Conservation (phyloP, 92 coral and sea anemone species). For the Anthopleura xanthogrammica region DNA sequence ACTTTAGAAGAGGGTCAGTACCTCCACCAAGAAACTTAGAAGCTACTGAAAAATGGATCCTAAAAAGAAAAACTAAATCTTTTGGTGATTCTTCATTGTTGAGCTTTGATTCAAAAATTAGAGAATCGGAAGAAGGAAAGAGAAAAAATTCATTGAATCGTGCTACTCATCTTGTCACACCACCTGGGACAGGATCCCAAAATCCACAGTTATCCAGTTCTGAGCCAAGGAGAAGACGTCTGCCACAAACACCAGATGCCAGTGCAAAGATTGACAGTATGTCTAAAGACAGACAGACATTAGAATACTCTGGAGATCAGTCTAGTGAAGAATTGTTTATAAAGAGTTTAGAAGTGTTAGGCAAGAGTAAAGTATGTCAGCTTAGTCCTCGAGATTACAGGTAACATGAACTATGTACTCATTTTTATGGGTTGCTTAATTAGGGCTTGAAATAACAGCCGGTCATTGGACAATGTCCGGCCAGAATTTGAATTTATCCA, state of each 20-base stretch:
- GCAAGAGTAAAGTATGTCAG: slow-evolving; percentile 14
- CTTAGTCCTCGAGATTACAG: slow-evolving; percentile 30
- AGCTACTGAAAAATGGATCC: not conserved
- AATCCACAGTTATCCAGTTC: not conserved
- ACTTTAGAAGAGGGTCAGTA: not conserved
- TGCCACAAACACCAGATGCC: not conserved
- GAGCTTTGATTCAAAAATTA: not conserved
- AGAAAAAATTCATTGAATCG: not conserved
- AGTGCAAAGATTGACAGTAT: not conserved
- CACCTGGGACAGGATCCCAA: not conserved
- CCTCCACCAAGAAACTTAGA: slow-evolving; percentile 6
- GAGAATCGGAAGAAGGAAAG: not conserved
- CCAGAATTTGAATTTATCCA: too few relatives aligned
- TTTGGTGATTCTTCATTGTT: not conserved
- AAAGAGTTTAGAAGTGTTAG: slow-evolving; percentile 28
- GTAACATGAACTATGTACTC: not conserved
- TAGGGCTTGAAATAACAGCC: too few relatives aligned
- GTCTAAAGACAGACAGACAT: not conserved
- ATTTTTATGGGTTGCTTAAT: too few relatives aligned
- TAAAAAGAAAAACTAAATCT: not conserved
- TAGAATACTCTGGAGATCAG: not conserved
- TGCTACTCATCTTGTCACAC: not conserved
- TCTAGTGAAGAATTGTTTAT: slow-evolving; percentile 3
- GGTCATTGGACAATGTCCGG: too few relatives aligned
- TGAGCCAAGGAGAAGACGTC: not conserved